These are phyloP conservation scores for Toxotes jaculatrix DNA, from an alignment of 2,113 vertebrate genomes.

Conservation along the genomic window DNA sequence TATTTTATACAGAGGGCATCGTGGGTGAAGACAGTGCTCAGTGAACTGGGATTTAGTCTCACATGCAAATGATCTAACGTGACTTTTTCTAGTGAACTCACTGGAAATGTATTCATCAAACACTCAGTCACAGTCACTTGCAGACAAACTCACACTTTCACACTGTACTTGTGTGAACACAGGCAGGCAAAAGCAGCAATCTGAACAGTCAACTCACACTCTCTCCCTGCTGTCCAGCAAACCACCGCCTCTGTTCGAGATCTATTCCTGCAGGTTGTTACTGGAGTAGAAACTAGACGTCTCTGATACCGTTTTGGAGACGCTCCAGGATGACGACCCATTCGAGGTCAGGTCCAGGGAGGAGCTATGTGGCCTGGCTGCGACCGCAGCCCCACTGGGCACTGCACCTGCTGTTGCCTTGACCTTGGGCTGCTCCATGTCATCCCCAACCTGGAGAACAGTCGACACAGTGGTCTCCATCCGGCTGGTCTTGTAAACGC, in stretches of 20 bases:
- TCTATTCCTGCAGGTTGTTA: conserved; percentile 85
- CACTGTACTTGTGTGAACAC: conserved; percentile 10
- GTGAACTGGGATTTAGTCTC: conserved; percentile 10
- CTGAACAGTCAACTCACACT: conserved; percentile 33
- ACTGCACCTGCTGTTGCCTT: conserved; percentile 32
- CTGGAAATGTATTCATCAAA: conserved; percentile 24
- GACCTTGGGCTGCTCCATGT: conserved; percentile 79
- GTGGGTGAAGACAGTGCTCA: conserved; percentile 11
- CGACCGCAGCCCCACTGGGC: neutral
- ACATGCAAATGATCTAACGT: conserved; percentile 14
- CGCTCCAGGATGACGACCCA: conserved; percentile 90
- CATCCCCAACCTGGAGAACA: conserved; percentile 78
- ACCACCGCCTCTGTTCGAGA: neutral
- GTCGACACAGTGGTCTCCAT: conserved; percentile 92
- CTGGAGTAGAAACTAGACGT: conserved; percentile 93
- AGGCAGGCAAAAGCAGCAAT: conserved; percentile 19
- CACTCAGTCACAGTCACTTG: conserved; percentile 23
- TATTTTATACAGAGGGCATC: neutral
- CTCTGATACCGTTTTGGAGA: conserved; percentile 92
- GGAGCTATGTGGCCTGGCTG: conserved; percentile 74
- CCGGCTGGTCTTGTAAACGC: conserved; percentile 93
- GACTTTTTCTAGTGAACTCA: neutral
- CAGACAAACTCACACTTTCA: conserved; percentile 49
- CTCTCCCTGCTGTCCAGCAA: conserved; percentile 6
- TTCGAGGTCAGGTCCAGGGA: conserved; percentile 91